phyloP scores from a whole-genome alignment of 2,888 invertebrate genomes.

The Chironomus tentans region DNA sequence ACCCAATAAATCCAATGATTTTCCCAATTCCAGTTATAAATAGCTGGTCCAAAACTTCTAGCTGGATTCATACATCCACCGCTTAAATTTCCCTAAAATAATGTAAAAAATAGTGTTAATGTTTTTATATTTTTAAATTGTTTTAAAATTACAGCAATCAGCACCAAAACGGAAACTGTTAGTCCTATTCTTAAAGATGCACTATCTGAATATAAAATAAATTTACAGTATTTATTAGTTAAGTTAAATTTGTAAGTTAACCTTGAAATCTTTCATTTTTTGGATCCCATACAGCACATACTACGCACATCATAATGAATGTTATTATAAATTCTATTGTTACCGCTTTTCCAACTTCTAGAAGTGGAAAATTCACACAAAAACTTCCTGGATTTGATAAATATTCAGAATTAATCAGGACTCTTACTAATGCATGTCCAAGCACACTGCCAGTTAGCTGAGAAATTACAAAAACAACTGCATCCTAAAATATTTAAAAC shows the following conservation, averaged over 20 bases:
- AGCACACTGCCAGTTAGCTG: conserved; percentile 58
- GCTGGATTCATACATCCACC: conserved; percentile 58
- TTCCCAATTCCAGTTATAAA: conserved; percentile 52
- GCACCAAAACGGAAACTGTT: background rate
- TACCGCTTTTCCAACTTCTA: conserved; percentile 42
- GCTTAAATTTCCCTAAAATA: conserved; percentile 46
- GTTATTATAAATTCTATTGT: conserved; percentile 58
- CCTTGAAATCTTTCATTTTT: conserved; percentile 33
- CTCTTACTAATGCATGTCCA: conserved; percentile 60
- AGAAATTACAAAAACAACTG: conserved; percentile 51
- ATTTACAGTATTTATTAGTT: background rate
- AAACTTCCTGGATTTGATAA: background rate
- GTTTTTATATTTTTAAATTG: background rate
- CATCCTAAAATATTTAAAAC: conserved; percentile 42
- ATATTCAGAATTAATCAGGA: conserved; percentile 44
- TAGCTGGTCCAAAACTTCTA: conserved; percentile 53
- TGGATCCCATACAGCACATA: conserved; percentile 65
- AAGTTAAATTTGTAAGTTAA: background rate
- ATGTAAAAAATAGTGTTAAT: background rate
- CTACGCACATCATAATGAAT: conserved; percentile 52
- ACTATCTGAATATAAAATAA: background rate
- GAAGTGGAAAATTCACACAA: background rate
- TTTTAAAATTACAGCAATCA: background rate
- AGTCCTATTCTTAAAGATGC: background rate
- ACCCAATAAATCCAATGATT: conserved; percentile 47